A percentile compares a stretch with the other conserved stretches of the same genome.
phyloP scores from a whole-genome alignment of 2,113 vertebrate species.

The Tichodroma muraria region DNA sequence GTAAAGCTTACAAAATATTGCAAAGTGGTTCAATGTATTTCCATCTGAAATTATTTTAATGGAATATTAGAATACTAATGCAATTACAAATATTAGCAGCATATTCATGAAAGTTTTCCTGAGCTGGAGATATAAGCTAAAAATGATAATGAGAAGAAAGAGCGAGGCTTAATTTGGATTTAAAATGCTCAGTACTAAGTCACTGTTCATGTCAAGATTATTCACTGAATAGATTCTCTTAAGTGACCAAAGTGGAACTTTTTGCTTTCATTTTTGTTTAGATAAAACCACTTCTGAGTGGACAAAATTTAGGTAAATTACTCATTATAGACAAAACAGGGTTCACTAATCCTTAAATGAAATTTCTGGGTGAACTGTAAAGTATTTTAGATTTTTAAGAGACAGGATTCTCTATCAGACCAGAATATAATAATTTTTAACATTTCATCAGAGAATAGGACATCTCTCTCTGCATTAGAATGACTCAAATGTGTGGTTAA shows the following conservation, averaged over 20 bases:
- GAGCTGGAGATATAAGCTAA: not conserved
- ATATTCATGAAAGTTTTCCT: not conserved
- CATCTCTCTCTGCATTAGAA: not conserved
- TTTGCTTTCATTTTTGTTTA: conserved; percentile 10
- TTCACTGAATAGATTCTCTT: not conserved
- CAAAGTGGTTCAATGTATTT: not conserved
- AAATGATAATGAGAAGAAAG: conserved; percentile 12
- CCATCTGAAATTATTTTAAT: not conserved
- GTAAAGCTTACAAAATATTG: not conserved
- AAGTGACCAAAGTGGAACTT: not conserved
- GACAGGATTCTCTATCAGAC: not conserved
- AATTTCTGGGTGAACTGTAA: not conserved
- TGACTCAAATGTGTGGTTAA: not conserved
- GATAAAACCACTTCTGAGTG: not conserved
- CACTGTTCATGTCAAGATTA: not conserved
- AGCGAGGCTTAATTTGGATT: not conserved
- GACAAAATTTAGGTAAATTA: conserved; percentile 18
- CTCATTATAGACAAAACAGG: conserved; percentile 7
- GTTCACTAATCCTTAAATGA: conserved; percentile 35
- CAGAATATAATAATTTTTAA: not conserved
- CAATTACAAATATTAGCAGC: not conserved
- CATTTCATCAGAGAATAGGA: not conserved
- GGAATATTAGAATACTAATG: not conserved
- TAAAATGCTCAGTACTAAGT: not conserved
- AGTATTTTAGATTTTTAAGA: not conserved